These are phyloP conservation scores for Grammomys surdaster DNA, from an alignment of 2,113 vertebrate genomes.

Conservation along the genomic window DNA sequence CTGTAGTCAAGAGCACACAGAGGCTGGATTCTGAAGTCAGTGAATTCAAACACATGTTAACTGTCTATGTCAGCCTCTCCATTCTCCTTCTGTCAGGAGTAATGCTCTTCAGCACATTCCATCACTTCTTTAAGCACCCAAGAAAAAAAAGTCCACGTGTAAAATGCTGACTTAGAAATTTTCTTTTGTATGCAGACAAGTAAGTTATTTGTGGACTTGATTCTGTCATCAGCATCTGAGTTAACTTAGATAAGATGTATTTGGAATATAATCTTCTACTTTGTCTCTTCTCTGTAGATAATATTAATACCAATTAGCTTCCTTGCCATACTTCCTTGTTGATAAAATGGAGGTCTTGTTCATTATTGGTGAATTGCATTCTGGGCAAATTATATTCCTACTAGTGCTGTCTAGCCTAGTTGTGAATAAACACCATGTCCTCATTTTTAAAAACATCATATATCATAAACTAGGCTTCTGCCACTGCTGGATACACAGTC, in stretches of 20 bases:
- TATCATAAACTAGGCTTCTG: not conserved
- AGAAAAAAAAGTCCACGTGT: not conserved
- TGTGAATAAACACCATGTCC: not conserved
- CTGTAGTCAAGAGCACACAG: not conserved
- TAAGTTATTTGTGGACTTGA: not conserved
- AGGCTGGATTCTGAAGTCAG: fast-evolving
- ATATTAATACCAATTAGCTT: not conserved
- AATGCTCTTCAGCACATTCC: fast-evolving
- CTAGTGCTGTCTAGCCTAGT: too few species aligned
- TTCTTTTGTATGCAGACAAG: not conserved
- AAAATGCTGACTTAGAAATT: not conserved
- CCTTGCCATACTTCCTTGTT: not conserved
- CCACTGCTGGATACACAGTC: not conserved
- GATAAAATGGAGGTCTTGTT: not conserved
- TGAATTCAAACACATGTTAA: not conserved
- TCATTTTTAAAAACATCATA: not conserved
- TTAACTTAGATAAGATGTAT: not conserved
- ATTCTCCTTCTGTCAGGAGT: not conserved
- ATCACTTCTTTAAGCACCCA: not conserved
- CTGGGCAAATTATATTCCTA: too few species aligned
- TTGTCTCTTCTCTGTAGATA: not conserved
- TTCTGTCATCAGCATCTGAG: not conserved
- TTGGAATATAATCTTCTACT: not conserved
- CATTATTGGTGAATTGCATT: too few species aligned
- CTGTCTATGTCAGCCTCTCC: not conserved